phyloP scores from a whole-genome alignment of 2,797 vertebrate species.

The Chaunax sp. region DNA sequence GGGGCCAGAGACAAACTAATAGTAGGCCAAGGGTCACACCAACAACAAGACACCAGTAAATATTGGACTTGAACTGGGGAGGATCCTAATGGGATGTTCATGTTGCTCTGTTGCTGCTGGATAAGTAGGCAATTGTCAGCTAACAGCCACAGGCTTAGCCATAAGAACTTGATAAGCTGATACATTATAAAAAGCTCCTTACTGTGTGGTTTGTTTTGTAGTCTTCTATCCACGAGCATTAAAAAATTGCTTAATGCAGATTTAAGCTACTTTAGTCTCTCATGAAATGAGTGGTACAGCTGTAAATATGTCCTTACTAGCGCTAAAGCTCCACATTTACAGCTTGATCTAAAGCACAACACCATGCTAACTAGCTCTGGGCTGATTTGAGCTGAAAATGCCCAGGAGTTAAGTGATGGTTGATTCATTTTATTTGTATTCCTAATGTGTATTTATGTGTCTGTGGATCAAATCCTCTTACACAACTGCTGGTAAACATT shows the following conservation, averaged over 20 bases:
- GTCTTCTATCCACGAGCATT: slow-evolving; percentile 6
- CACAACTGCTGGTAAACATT: slow-evolving; percentile 38
- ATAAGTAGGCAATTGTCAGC: slow-evolving; percentile 38
- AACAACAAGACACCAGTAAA: slow-evolving; percentile 6
- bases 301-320: slow-evolving; percentile 57
- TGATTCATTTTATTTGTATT: slow-evolving; percentile 53
- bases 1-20: slow-evolving; percentile 1
- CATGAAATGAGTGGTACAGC: slow-evolving; percentile 34
- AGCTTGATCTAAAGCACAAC: slow-evolving; percentile 59
- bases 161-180: slow-evolving; percentile 20
- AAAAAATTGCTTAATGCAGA: slow-evolving; percentile 36
- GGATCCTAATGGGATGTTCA: slow-evolving; percentile 4
- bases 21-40: not conserved
- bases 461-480: slow-evolving; percentile 67
- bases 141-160: slow-evolving; percentile 22
- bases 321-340: slow-evolving; percentile 55
- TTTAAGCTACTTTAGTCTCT: slow-evolving; percentile 57
- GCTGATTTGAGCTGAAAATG: slow-evolving; percentile 52
- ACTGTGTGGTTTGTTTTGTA: slow-evolving; percentile 4
- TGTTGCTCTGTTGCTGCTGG: slow-evolving; percentile 19
- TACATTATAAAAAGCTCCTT: slow-evolving; percentile 26
- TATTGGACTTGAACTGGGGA: not conserved
- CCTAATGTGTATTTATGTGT: slow-evolving; percentile 68
- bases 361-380: slow-evolving; percentile 52
- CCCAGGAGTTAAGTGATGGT: slow-evolving; percentile 46